Evolutionary conservation across 2,797 vertebrate species (phyloP), one percentile per base, ranked within the genome.

Genomic region (Chlorospingus flavigularis): DNA sequence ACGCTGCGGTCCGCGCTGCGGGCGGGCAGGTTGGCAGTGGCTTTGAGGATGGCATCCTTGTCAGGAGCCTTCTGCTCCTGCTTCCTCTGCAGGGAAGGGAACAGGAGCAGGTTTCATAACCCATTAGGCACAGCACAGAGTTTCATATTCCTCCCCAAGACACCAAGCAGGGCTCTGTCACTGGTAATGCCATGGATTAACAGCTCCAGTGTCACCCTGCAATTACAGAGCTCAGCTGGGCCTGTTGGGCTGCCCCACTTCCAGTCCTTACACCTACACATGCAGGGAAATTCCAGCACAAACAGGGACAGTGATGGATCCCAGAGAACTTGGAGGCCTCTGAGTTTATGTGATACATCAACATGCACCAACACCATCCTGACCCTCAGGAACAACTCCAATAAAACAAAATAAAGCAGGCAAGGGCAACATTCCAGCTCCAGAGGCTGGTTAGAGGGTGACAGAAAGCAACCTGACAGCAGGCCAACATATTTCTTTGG

Each of bases 21-120:
- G 25, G 98, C 98, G 6, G 99, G 98, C 88, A 99, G 98, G 87
- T 68, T 98, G 82, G 98, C 98, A 3, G 99, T 99, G 13, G 99
- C 99, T 93, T 99, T 99, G 53, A 98, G 97, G 68, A 99, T 99
- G 28, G 99, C 98, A 1, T 99, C 99, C 96, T 99, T 99, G 97
- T 99, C 99, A 5, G 99, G 99, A 95, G 99, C 99, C 96, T 99
- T 99, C 96, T 99, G 99, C 14, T 99, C 99, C 94, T 99, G 99
- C 94, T 99, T 99, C 95, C 99, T 99, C 99, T 99, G 95, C 72
- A 74, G 72, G 81, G 82, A 48, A 88, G 17, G 40, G 39, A 95
- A 92, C 31, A 92, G 3, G 2, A 86, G 86, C 66, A 95, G 54
- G 13, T 92, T 94, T 83, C 79, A 90, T 11, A 78, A 63, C 7